Evolutionary conservation across 2,113 vertebrate genomes (phyloP).

Genomic region (Azemiops feae): DNA sequence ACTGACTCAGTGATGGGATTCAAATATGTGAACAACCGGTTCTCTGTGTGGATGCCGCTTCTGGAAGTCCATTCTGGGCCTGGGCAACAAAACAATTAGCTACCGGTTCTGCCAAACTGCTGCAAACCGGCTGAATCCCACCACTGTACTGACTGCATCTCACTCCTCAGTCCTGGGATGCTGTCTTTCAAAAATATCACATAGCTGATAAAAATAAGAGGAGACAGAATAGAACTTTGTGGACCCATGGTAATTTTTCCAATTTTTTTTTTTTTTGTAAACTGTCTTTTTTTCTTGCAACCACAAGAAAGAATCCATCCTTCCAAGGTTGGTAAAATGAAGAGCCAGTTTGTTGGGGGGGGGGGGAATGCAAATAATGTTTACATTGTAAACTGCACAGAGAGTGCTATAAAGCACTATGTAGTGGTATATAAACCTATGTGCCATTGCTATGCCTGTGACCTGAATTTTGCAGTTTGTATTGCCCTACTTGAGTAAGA

Average conservation of each 20-base stretch:
- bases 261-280: neutral
- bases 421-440: neutral
- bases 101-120: too few species aligned
- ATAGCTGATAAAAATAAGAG: neutral
- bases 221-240: neutral
- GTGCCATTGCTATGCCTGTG: neutral
- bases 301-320: neutral
- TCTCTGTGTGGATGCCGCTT: too few species aligned
- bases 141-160: neutral
- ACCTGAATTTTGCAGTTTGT: neutral
- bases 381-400: neutral
- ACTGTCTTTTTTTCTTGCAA: neutral
- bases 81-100: too few species aligned
- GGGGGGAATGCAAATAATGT: neutral
- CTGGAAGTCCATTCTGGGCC: too few species aligned
- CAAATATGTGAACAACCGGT: too few species aligned
- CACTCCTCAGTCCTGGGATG: neutral
- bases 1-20: neutral
- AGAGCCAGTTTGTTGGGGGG: neutral
- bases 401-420: neutral
- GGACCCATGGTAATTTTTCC: neutral
- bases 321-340: neutral
- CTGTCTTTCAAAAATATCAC: neutral
- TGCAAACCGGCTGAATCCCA: too few species aligned
- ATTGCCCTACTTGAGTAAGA: neutral